phyloP scores from a whole-genome alignment of 35 echinoderm and acorn worm species.

The Ophioderma brevispina region DNA sequence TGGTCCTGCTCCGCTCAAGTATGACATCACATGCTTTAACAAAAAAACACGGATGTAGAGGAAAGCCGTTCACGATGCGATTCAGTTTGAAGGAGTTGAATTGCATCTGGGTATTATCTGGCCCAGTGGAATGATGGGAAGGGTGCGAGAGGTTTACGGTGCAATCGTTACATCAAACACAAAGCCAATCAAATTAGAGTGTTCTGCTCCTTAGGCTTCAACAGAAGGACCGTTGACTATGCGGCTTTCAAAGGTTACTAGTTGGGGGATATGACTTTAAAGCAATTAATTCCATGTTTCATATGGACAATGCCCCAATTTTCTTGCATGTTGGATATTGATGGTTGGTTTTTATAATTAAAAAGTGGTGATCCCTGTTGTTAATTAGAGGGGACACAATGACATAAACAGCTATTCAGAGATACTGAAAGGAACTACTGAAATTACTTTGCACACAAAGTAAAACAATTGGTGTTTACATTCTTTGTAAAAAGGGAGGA shows the following conservation, averaged over 20 bases:
- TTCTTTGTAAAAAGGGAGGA: too few species aligned
- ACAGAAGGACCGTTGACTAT: conserved; percentile 88
- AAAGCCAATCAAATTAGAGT: conserved; percentile 96
- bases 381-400: too few species aligned
- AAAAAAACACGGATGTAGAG: conserved; percentile 66
- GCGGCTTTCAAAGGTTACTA: conserved; percentile 99
- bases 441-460: too few species aligned
- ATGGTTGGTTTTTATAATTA: too few species aligned
- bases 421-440: too few species aligned
- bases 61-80: conserved; percentile 50
- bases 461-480: too few species aligned
- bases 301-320: too few species aligned
- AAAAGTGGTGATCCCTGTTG: too few species aligned
- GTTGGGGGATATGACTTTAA: too few species aligned
- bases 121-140: conserved; percentile 99
- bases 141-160: conserved; percentile 70
- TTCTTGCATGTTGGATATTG: too few species aligned
- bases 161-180: conserved; percentile 85
- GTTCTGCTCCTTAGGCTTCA: conserved; percentile 94
- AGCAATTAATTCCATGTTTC: too few species aligned
- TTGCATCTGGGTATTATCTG: conserved; percentile 73
- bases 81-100: conserved; percentile 58
- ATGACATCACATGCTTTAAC: conserved; percentile 81
- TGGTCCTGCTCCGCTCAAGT: conserved; percentile 86
- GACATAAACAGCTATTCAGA: too few species aligned